A percentile compares a stretch with the other conserved stretches of the same genome.
Evolutionary conservation across 2,797 vertebrate genomes (phyloP).

Genomic region (Brachyalestes nurse): DNA sequence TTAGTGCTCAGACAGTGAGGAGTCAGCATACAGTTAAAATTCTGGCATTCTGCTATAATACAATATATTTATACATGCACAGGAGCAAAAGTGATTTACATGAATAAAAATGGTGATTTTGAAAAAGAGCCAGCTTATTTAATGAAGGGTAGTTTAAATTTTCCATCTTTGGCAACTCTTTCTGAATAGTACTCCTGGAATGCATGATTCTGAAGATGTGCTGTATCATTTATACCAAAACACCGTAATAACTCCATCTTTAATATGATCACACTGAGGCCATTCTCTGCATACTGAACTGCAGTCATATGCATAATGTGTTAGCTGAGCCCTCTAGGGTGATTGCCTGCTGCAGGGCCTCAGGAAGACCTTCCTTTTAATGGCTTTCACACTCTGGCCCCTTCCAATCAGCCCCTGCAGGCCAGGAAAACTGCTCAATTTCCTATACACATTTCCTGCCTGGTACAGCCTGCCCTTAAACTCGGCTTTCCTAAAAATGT

Average conservation of each 20-base stretch:
- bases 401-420: conserved; percentile 29
- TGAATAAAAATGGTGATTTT: background rate
- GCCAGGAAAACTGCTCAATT: conserved; percentile 44
- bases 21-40: too few relatives aligned
- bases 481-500: background rate
- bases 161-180: background rate
- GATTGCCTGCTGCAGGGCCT: conserved; percentile 12
- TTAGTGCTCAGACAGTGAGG: too few relatives aligned
- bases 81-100: background rate
- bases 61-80: background rate
- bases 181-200: too few relatives aligned
- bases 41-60: background rate
- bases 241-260: background rate
- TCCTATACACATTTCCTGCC: conserved; percentile 34
- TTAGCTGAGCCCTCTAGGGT: conserved; percentile 17
- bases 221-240: background rate
- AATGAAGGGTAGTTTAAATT: background rate
- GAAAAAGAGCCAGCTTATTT: too few relatives aligned
- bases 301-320: background rate
- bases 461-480: conserved; percentile 10
- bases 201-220: too few relatives aligned
- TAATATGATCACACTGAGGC: background rate
- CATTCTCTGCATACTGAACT: background rate
- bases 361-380: conserved; percentile 40
- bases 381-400: conserved; percentile 33